phyloP scores from a whole-genome alignment of 2,888 invertebrate species.

The Pinctada fucata region DNA sequence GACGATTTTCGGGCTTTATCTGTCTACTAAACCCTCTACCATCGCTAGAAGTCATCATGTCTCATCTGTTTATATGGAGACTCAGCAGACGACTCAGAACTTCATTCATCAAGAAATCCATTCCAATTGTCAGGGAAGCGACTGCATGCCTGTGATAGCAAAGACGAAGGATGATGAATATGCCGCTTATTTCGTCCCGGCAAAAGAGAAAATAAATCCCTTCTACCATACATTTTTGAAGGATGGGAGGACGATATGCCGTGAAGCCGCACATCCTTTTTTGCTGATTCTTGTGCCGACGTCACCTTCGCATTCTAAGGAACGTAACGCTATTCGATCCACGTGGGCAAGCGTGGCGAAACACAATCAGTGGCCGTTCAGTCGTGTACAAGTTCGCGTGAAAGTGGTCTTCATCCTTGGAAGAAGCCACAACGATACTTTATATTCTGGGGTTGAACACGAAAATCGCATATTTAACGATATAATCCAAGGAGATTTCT shows the following conservation, averaged over 20 bases:
- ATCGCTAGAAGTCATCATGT: background rate
- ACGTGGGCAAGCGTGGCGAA: slow-evolving; percentile 54
- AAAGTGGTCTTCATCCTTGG: slow-evolving; percentile 56
- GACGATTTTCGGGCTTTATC: background rate
- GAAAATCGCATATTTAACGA: slow-evolving; percentile 48
- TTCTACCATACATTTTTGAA: slow-evolving; percentile 42
- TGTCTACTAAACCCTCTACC: background rate
- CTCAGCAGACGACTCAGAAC: background rate
- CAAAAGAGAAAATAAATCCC: slow-evolving; percentile 43
- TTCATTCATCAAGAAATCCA: background rate
- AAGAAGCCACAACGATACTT: slow-evolving; percentile 8
- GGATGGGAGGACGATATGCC: slow-evolving; percentile 34
- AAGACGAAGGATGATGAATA: slow-evolving; percentile 18
- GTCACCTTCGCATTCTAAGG: slow-evolving; percentile 39
- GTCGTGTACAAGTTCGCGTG: slow-evolving; percentile 31
- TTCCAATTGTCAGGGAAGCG: background rate
- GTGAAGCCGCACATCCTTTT: slow-evolving; percentile 32
- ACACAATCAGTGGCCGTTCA: slow-evolving; percentile 51
- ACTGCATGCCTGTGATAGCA: background rate
- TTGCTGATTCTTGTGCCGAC: slow-evolving; percentile 56
- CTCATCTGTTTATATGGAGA: background rate
- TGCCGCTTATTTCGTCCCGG: slow-evolving; percentile 43
- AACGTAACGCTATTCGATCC: slow-evolving; percentile 52
- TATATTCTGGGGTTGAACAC: slow-evolving; percentile 35
- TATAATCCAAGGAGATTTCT: slow-evolving; percentile 54